Base-by-base conservation (phyloP, 2,888 invertebrate species). In the Fissipunctia ypsillon region DNA sequence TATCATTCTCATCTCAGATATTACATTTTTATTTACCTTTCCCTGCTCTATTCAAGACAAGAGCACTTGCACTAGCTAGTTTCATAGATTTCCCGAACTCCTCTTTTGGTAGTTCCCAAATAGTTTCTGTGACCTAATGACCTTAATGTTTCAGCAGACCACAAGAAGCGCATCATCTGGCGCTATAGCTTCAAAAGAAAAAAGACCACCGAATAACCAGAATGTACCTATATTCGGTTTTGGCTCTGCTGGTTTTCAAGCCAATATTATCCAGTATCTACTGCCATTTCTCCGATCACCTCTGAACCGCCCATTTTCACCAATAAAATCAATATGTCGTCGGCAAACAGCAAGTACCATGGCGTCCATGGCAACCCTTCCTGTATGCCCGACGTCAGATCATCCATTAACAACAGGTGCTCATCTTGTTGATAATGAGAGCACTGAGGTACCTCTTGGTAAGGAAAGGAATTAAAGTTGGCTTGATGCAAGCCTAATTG, bases 211-310 rank as follows among this genome's bases (percentile, higher is more conserved):
- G 35, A 68, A 48, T 5, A 41, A 19, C 12, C 14, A 22, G 2
- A 43, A n/a, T 28, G 2, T n/a, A 14, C 19, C 7, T 19, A 1
- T 28, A 19, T 41, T n/a, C 14, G n/a, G 16, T 35, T 52, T 35
- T 52, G 31, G 25, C 19, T 61, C 43, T 50, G 41, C n/a, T 72
- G 16, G 41, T n/a, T 45, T 25, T 57, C 19, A 38, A 72, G 3
- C 0, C 7, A 43, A 35, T 22, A 19, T 7, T 28, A 19, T 19
- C 19, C 14, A n/a, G 25, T 9, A 28, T 48, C 28, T 31, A 22
- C 5, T 41, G 4, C 1, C 2, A 67, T 63, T n/a, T 41, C 4
- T 35, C 0, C 16, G 16, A 54, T 35, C 41, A 25, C 25, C 22
- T 22, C 14, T 25, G 72, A 9, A 57, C 4, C 41, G 28, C 2